Evolutionary conservation across 2,888 invertebrate genomes (phyloP).

Genomic region (Leucophenga maculata): DNA sequence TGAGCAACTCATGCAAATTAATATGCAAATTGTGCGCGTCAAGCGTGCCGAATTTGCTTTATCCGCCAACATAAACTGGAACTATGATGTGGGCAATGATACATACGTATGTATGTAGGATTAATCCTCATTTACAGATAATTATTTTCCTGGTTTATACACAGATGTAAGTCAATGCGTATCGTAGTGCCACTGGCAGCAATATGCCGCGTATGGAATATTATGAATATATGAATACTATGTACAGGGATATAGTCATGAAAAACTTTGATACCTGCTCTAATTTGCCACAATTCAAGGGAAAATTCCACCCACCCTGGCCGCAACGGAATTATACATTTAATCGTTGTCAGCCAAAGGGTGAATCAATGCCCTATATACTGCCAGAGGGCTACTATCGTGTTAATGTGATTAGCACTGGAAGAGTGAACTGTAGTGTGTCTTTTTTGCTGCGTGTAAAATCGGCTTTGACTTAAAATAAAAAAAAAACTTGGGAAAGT

Average conservation of each 20-base stretch:
- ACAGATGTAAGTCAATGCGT: neutral
- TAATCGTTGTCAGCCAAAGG: neutral
- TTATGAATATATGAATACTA: neutral
- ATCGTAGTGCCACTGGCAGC: neutral
- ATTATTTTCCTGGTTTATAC: neutral
- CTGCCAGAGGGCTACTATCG: neutral
- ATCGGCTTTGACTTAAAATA: too few relatives aligned
- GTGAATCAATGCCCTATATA: neutral
- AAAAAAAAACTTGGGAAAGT: too few relatives aligned
- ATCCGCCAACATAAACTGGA: constrained; percentile 28
- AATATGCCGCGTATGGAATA: neutral
- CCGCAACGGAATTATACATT: neutral
- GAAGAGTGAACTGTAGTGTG: neutral
- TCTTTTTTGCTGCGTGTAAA: neutral
- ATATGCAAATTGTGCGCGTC: constrained; percentile 32
- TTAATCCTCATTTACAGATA: neutral
- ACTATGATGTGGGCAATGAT: constrained; percentile 31
- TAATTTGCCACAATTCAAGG: neutral
- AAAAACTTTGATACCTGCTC: neutral
- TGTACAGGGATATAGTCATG: neutral
- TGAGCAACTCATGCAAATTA: neutral
- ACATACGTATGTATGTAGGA: neutral
- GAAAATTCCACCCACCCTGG: constrained; percentile 1
- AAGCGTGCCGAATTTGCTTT: constrained; percentile 43
- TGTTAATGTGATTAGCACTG: neutral